Conservation (phyloP, 2,797 vertebrate species). For the Anableps anableps region DNA sequence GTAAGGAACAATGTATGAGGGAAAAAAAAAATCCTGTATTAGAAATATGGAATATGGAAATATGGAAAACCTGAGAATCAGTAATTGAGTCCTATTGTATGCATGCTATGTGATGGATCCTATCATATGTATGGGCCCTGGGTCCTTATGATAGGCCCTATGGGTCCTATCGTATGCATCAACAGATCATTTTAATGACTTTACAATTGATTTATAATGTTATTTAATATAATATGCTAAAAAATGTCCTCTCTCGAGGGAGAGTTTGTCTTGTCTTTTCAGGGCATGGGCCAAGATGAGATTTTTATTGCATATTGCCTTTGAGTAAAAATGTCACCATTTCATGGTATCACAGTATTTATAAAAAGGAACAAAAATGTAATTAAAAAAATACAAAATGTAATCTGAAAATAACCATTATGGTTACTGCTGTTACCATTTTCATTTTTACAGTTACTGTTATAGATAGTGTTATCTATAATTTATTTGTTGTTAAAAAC, state of each 20-base stretch:
- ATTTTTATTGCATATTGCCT: no score
- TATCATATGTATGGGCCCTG: background rate
- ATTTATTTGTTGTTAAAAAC: background rate
- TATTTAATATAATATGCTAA: background rate
- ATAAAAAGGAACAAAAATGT: no score
- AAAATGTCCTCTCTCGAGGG: background rate
- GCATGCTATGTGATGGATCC: background rate
- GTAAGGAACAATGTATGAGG: background rate
- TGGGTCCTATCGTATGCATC: background rate
- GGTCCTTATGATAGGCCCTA: background rate
- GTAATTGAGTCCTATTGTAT: background rate
- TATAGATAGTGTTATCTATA: background rate
- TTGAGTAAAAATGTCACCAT: no score
- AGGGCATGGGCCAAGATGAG: no score
- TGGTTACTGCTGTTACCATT: background rate
- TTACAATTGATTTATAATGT: background rate
- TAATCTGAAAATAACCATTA: background rate
- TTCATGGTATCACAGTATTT: background rate
- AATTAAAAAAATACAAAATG: no score
- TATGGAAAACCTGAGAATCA: background rate
- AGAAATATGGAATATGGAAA: background rate
- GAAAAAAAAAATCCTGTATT: background rate
- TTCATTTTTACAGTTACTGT: background rate
- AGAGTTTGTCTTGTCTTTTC: background rate
- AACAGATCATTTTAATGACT: background rate